Percentiles rank a stretch among this genome's conserved stretches.
phyloP scores from a whole-genome alignment of 2,888 invertebrate species.

The Aleiodes alternator region DNA sequence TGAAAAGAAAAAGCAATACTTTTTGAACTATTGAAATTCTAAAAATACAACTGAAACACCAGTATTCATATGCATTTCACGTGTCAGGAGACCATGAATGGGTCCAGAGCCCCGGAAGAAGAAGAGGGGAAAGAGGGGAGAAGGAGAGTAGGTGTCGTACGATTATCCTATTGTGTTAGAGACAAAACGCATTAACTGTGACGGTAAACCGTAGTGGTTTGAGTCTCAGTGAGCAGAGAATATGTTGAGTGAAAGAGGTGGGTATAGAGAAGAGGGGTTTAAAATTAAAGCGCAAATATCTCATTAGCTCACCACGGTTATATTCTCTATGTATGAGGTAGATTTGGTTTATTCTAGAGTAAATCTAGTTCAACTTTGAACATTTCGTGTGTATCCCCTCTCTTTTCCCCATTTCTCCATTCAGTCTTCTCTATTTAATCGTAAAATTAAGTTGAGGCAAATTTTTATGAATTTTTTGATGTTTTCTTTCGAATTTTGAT shows the following conservation, averaged over 20 bases:
- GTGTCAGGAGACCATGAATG: no score
- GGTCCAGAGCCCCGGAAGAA: no score
- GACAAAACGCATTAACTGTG: constrained; percentile 29
- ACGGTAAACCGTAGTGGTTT: constrained; percentile 18
- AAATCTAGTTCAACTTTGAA: constrained; percentile 19
- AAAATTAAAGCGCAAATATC: constrained; percentile 47
- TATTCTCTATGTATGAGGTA: background rate
- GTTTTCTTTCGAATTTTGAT: no score
- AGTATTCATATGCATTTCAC: no score
- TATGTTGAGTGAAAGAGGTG: no score
- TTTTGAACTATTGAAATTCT: no score
- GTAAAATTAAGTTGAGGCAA: no score
- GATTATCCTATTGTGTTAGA: constrained; percentile 41
- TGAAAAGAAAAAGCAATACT: no score
- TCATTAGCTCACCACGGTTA: constrained; percentile 40
- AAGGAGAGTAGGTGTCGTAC: constrained; percentile 13
- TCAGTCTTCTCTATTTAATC: no score
- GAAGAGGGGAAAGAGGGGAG: background rate
- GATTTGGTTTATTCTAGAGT: constrained; percentile 1
- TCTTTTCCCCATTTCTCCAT: background rate
- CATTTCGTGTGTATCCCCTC: background rate
- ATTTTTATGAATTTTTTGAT: no score
- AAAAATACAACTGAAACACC: no score
- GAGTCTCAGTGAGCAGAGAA: constrained; percentile 10
- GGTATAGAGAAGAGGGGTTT: background rate